Evolutionary conservation across 2,797 vertebrate species (phyloP).

Genomic region (Cynodonichthys magdalenae): DNA sequence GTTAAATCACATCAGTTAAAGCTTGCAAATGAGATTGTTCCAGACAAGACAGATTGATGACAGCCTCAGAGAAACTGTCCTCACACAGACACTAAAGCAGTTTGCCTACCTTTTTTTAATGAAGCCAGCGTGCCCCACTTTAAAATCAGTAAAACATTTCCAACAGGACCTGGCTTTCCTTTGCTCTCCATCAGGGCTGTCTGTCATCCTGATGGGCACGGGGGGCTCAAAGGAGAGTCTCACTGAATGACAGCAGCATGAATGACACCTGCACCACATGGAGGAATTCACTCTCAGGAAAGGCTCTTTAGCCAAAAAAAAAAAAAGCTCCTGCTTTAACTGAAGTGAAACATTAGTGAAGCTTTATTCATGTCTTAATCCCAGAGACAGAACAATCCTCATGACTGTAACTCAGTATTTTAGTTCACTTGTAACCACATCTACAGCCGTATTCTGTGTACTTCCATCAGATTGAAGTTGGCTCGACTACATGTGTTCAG

Average conservation of each 20-base stretch:
- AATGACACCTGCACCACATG: slow-evolving; percentile 51
- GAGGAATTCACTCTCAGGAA: slow-evolving; percentile 28
- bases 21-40: slow-evolving; percentile 5
- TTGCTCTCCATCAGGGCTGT: slow-evolving; percentile 44
- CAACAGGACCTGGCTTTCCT: slow-evolving; percentile 19
- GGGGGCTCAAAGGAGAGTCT: slow-evolving; percentile 44
- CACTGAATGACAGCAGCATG: slow-evolving; percentile 16
- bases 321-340: slow-evolving; percentile 8
- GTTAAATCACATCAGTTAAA: slow-evolving; percentile 8
- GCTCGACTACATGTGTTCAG: neutral
- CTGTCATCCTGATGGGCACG: slow-evolving; percentile 46
- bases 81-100: slow-evolving; percentile 20
- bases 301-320: neutral
- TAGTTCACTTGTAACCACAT: neutral
- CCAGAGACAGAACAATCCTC: neutral
- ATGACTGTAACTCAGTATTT: neutral
- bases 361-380: neutral
- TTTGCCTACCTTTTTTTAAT: slow-evolving; percentile 33
- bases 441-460: neutral
- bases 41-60: slow-evolving; percentile 46
- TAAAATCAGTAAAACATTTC: slow-evolving; percentile 38
- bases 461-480: neutral
- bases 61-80: slow-evolving; percentile 16
- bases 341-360: neutral
- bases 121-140: slow-evolving; percentile 39